Percentiles rank a stretch among this genome's conserved stretches.
Conservation (phyloP, 92 coral and sea anemone species). For the Phenganax marumi region DNA sequence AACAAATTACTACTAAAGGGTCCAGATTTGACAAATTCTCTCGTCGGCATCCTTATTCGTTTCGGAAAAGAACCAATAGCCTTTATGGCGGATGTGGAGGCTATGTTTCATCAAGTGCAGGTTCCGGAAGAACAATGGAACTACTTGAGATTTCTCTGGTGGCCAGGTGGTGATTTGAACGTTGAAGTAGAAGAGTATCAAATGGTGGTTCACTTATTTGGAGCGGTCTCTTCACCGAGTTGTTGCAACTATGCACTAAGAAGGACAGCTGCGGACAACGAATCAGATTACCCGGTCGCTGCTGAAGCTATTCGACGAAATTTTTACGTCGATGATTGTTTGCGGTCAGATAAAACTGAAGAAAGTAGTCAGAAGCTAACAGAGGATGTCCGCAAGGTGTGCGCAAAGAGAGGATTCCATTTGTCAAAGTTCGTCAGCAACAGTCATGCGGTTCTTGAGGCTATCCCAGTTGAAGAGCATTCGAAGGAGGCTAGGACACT, state of each 20-base stretch:
- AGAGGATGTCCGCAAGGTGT: constrained; percentile 2
- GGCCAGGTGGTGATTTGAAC: constrained; percentile 36
- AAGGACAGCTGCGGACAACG: constrained; percentile 24
- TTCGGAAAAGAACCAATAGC: constrained; percentile 59
- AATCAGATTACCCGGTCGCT: constrained; percentile 17
- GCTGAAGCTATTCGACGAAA: constrained; percentile 9
- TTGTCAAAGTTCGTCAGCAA: constrained; percentile 21
- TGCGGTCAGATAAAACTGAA: constrained; percentile 29
- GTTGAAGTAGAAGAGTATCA: constrained; percentile 17
- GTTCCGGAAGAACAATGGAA: constrained; percentile 56
- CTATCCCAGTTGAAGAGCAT: constrained; percentile 9
- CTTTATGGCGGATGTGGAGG: constrained; percentile 58
- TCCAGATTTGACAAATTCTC: constrained; percentile 57
- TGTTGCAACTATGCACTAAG: constrained; percentile 26
- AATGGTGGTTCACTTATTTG: constrained; percentile 28
- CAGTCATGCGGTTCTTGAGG: constrained; percentile 10
- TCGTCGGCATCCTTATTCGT: constrained; percentile 54
- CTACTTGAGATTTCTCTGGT: constrained; percentile 56
- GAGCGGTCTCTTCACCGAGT: constrained; percentile 36
- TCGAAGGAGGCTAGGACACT: constrained; percentile 8
- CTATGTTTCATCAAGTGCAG: constrained; percentile 60
- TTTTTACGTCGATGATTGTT: constrained; percentile 27
- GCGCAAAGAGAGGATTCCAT: constrained; percentile 11
- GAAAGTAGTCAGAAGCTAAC: not conserved
- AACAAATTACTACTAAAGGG: constrained; percentile 62